Evolutionary conservation across 2,888 invertebrate genomes (phyloP).

Genomic region (Microplitis manilae): DNA sequence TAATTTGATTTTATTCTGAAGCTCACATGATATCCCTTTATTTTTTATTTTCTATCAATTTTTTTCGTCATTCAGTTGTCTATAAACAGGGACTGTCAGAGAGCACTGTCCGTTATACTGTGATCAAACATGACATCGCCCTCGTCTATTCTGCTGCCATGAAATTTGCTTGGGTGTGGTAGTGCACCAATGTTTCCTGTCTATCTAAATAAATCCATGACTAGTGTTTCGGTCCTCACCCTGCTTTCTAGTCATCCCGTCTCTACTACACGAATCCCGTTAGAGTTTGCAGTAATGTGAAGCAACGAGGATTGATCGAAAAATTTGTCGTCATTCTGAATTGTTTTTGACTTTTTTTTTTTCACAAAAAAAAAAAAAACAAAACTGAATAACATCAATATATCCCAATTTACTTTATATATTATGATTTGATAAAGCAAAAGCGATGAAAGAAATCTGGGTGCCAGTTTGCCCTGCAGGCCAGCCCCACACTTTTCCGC

Average conservation of each 20-base stretch:
- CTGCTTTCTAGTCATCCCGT: slow-evolving; percentile 56
- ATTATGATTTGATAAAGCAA: neutral
- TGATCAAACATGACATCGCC: slow-evolving; percentile 21
- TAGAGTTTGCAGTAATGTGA: slow-evolving; percentile 58
- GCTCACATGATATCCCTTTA: slow-evolving; percentile 1
- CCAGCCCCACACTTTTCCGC: too few relatives aligned
- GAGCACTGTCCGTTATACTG: slow-evolving; percentile 20
- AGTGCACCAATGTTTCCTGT: slow-evolving; percentile 66
- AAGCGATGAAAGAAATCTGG: too few relatives aligned
- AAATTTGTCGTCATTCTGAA: slow-evolving; percentile 52
- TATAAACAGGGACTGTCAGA: slow-evolving; percentile 16
- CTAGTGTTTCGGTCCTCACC: slow-evolving; percentile 49
- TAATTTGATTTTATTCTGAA: neutral
- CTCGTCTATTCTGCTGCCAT: slow-evolving; percentile 30
- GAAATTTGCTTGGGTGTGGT: slow-evolving; percentile 47
- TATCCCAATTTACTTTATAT: slow-evolving; percentile 8
- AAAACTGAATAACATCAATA: neutral
- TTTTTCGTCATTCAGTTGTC: slow-evolving; percentile 22
- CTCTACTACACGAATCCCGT: slow-evolving; percentile 63
- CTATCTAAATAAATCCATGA: slow-evolving; percentile 68
- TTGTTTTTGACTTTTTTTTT: slow-evolving; percentile 28
- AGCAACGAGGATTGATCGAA: slow-evolving; percentile 55
- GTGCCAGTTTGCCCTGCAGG: too few relatives aligned
- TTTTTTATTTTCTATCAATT: slow-evolving; percentile 16
- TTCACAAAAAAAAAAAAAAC: neutral